Evolutionary conservation across 2,113 vertebrate genomes (phyloP).

Genomic region (Channa maculata): DNA sequence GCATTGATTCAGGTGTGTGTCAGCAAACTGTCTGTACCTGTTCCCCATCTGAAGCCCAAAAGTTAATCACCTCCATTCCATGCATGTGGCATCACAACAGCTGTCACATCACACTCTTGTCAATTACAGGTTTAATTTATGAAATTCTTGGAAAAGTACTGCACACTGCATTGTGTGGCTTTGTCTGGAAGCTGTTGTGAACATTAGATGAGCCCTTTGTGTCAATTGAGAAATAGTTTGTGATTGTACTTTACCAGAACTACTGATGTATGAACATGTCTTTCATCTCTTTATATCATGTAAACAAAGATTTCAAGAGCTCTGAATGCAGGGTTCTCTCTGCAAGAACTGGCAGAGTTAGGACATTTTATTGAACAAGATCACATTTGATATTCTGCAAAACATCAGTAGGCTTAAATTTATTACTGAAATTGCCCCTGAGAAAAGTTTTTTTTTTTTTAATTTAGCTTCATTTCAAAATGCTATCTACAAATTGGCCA

Average conservation of each 20-base stretch:
- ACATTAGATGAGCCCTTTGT: neutral
- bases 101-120: neutral
- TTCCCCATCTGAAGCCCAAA: constrained; percentile 38
- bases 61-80: neutral
- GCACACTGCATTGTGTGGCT: neutral
- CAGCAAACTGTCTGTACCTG: constrained; percentile 51
- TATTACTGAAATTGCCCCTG: neutral
- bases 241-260: neutral
- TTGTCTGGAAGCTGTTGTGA: neutral
- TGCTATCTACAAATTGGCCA: too few relatives aligned
- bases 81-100: neutral
- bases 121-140: neutral
- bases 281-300: neutral
- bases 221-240: neutral
- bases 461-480: too few relatives aligned
- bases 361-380: neutral
- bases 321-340: neutral
- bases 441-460: neutral
- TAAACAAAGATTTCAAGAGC: constrained; percentile 21
- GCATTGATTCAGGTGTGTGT: constrained; percentile 57
- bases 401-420: neutral
- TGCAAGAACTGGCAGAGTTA: constrained; percentile 33
- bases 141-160: too few relatives aligned
- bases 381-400: neutral
- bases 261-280: too few relatives aligned